Evolutionary conservation across 2,888 invertebrate genomes (phyloP), one percentile per base, ranked within the genome.

Genomic region (Parasteatoda lunata): DNA sequence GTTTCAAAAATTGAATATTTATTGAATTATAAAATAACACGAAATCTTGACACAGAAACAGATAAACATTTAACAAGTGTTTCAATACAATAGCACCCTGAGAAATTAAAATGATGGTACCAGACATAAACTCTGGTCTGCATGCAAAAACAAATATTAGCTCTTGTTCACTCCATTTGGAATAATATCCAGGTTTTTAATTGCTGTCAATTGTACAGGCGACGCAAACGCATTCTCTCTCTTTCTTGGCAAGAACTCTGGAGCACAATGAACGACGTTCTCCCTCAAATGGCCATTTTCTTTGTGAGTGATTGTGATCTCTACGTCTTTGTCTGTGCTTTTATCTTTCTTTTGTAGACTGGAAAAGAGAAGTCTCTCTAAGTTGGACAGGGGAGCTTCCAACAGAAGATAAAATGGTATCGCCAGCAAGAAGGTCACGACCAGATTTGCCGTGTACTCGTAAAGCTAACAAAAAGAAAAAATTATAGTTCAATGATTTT

Each of bases 321-420:
- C 30, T 30, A 2, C 30, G 30, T 30, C 30, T 30, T 30, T 0
- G 4, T 59, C 59, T 5, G 9, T 59, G 4, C 59, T 59, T n/a
- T 59, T 59, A 13, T 59, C 11, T 13, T 13, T n/a, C n/a, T 59
- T 59, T 30, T 30, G 30, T 1, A 59, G n/a, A 59, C n/a, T 59
- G 2, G 80, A 79, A 13, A 86, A 72, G 2, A 51, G 30, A 30
- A 86, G 47, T 11, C 85, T 52, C n/a, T 86, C 85, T 59, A 86
- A n/a, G 49, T 86, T 86, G 30, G 80, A 76, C 15, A 86, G 4
- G 3, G 85, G 85, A n/a, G 80, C 85, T 54, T 86, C 85, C 66
- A 86, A 45, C 48, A 86, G 49, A 2, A 86, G 52, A 5, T 86
- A 86, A 15, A 86, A 76, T 3, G 85, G 85, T 0, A 80, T 65